These are phyloP conservation scores for Macrochelys suwanniensis DNA, from an alignment of 2,797 vertebrate genomes.

Conservation along the genomic window DNA sequence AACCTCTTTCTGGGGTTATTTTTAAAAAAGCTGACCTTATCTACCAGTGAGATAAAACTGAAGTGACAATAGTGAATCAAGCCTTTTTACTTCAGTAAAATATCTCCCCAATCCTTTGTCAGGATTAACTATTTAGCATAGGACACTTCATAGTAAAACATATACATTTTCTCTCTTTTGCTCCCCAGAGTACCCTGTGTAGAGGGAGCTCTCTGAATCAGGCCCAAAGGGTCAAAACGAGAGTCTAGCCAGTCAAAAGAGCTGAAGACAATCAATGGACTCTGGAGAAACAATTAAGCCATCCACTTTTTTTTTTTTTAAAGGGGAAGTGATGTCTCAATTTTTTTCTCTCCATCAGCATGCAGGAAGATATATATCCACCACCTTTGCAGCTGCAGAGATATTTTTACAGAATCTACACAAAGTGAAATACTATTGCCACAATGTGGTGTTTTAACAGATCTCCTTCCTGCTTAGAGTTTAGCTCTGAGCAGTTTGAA, in stretches of 20 bases:
- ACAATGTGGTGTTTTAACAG: not conserved
- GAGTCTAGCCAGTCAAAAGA: not conserved
- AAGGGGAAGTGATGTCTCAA: not conserved
- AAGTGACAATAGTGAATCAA: not conserved
- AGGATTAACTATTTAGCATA: not conserved
- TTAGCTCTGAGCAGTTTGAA: not conserved
- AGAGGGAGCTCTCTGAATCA: not conserved
- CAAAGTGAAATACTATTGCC: not conserved
- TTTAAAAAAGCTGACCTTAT: not conserved
- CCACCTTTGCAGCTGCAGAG: not conserved
- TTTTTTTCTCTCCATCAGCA: not conserved
- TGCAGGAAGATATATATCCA: not conserved
- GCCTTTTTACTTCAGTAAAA: not conserved
- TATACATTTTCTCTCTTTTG: not conserved
- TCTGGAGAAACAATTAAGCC: not conserved
- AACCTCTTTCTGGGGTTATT: not conserved
- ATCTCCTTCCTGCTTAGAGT: not conserved
- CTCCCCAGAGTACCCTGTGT: fast-evolving
- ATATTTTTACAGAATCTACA: not conserved
- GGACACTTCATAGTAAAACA: not conserved
- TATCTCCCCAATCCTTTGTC: not conserved
- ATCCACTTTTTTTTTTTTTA: not conserved
- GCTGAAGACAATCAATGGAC: not conserved
- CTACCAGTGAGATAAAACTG: not conserved
- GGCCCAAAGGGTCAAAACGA: not conserved